phyloP scores from a whole-genome alignment of 1,140 invertebrate species.

The Formica selysi region DNA sequence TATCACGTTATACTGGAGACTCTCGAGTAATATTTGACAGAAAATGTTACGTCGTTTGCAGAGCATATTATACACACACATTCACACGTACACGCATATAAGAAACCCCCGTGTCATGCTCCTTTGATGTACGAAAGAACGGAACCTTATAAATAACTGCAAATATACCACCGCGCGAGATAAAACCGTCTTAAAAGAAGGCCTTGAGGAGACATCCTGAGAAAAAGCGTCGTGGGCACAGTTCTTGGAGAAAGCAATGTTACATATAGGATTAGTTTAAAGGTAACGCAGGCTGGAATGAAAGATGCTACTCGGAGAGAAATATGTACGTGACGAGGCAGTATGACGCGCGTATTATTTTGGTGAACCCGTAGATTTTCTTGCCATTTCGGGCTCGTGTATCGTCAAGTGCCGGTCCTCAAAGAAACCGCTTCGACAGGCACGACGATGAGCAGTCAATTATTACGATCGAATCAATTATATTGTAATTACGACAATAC shows the following conservation, averaged over 20 bases:
- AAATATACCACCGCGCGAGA: conserved; percentile 73
- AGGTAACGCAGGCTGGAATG: conserved; percentile 45
- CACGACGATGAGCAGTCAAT: conserved; percentile 80
- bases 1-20: conserved; percentile 71
- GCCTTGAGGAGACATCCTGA: conserved; percentile 33
- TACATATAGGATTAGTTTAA: conserved; percentile 46
- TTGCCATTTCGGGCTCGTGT: conserved; percentile 75
- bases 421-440: conserved; percentile 2
- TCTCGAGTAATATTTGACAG: conserved; percentile 75
- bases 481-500: conserved; percentile 80
- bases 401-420: conserved; percentile 8
- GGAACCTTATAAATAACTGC: conserved; percentile 80
- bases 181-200: conserved; percentile 47
- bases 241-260: conserved; percentile 32
- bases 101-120: conserved; percentile 36
- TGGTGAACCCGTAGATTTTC: conserved; percentile 65
- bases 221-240: background rate
- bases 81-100: background rate
- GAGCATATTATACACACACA: conserved; percentile 58
- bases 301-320: conserved; percentile 62
- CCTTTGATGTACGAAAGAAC: conserved; percentile 56
- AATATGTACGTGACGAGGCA: conserved; percentile 60
- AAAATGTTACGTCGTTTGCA: conserved; percentile 70
- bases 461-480: conserved; percentile 76
- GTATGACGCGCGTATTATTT: conserved; percentile 70